These are phyloP conservation scores for Peromyscus attwateri DNA, from an alignment of 2,797 vertebrate genomes.

Conservation along the genomic window DNA sequence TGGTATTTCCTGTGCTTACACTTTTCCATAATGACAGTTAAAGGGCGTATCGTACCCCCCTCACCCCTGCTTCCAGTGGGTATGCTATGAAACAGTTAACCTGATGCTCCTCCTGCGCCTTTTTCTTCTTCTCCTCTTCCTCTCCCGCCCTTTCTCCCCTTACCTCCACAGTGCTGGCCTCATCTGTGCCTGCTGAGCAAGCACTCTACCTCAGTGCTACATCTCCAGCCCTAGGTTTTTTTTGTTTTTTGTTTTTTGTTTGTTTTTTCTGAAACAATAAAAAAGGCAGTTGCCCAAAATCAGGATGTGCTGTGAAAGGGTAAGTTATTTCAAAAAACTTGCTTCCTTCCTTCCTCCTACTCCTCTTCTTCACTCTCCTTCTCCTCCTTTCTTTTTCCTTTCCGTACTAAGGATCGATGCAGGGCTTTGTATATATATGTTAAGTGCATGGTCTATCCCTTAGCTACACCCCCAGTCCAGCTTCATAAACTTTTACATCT, in stretches of 20 bases:
- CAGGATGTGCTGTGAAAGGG: neutral
- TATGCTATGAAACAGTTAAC: neutral
- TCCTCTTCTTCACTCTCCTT: neutral
- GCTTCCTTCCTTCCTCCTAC: neutral
- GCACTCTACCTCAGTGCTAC: neutral
- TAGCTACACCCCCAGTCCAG: neutral
- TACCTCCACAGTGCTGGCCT: neutral
- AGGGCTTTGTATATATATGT: neutral
- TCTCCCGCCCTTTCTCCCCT: neutral
- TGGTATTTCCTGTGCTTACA: slow-evolving; percentile 6
- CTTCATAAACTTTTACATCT: slow-evolving; percentile 37
- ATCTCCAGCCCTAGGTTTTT: neutral
- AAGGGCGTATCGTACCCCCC: neutral
- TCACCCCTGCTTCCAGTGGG: neutral
- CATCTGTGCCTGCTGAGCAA: neutral
- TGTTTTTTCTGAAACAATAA: slow-evolving; percentile 19
- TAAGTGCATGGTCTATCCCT: neutral
- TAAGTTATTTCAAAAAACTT: slow-evolving; percentile 27
- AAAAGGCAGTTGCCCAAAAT: neutral
- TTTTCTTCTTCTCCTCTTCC: neutral
- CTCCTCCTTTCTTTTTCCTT: neutral
- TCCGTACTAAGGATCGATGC: neutral
- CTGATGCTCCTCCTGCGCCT: neutral
- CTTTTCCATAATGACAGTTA: neutral
- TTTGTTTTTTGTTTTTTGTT: neutral